Evolutionary conservation across 2,888 invertebrate genomes (phyloP).

Genomic region (Alloscopus bannaensis): DNA sequence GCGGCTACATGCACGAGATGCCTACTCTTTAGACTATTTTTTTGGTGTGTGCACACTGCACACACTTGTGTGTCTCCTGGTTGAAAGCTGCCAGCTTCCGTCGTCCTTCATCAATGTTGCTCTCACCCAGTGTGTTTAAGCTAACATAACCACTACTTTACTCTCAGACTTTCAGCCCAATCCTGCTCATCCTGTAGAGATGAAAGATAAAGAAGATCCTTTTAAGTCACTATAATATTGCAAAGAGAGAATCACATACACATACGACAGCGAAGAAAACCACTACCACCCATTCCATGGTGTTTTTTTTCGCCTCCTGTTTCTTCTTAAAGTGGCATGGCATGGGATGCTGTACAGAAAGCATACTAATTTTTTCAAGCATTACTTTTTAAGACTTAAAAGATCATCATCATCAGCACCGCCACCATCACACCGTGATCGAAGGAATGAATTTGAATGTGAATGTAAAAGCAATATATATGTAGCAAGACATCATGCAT

Average conservation of each 20-base stretch:
- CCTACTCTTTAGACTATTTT: conserved; percentile 28
- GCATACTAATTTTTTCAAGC: conserved; percentile 33
- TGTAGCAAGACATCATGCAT: conserved; percentile 18
- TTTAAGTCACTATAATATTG: conserved; percentile 60
- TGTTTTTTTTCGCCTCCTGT: conserved; percentile 57
- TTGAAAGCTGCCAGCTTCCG: conserved; percentile 56
- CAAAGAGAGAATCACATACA: conserved; percentile 26
- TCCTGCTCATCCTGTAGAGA: conserved; percentile 66
- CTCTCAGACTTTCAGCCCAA: conserved; percentile 60
- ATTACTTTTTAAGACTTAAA: conserved; percentile 36
- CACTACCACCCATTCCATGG: conserved; percentile 63
- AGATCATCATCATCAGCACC: conserved; percentile 28
- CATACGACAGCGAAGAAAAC: background rate
- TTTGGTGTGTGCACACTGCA: too few relatives aligned
- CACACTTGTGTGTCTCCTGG: too few relatives aligned
- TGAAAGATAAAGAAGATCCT: conserved; percentile 65
- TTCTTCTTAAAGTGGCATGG: conserved; percentile 44
- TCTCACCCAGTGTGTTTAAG: conserved; percentile 31
- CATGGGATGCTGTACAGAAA: too few relatives aligned
- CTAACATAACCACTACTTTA: conserved; percentile 4
- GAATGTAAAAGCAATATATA: conserved; percentile 23
- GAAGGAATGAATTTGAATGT: conserved; percentile 50
- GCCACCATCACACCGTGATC: too few relatives aligned
- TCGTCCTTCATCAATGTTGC: conserved; percentile 66
- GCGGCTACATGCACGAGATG: conserved; percentile 55